A percentile compares a stretch with the other conserved stretches of the same genome.
These are phyloP conservation scores for Chloropsis cyanopogon DNA, from an alignment of 2,113 vertebrate species.

Conservation along the genomic window DNA sequence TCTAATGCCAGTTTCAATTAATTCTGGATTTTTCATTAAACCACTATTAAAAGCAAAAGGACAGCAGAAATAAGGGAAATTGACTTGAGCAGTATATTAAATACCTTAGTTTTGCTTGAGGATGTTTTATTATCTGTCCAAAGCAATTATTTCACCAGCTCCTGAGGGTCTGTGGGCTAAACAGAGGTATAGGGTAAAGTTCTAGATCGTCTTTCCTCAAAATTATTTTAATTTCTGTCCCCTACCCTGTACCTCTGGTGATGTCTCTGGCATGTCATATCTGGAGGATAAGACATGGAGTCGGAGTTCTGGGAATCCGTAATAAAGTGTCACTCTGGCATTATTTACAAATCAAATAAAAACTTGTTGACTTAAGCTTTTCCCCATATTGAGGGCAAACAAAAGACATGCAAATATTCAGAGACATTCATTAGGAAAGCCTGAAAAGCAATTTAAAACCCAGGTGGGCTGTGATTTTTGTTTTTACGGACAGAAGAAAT, in stretches of 20 bases:
- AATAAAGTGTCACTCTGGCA: background rate
- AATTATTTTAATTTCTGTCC: background rate
- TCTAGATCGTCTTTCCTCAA: background rate
- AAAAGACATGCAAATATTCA: conserved; percentile 2
- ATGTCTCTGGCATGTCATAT: background rate
- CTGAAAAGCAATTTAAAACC: conserved; percentile 33
- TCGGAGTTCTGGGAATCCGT: background rate
- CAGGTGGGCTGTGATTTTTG: background rate
- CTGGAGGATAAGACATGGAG: background rate
- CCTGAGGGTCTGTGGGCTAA: background rate
- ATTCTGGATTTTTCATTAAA: conserved; percentile 70
- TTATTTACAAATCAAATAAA: conserved; percentile 56
- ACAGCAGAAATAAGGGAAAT: conserved; percentile 50
- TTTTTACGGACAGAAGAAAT: background rate
- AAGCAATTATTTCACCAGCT: conserved; percentile 42
- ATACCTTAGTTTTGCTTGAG: conserved; percentile 48
- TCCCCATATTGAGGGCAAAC: conserved; percentile 33
- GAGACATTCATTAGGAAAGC: conserved; percentile 25
- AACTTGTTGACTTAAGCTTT: conserved; percentile 17
- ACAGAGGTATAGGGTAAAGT: background rate
- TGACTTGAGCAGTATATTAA: conserved; percentile 55
- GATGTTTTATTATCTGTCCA: conserved; percentile 54
- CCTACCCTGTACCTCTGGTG: background rate
- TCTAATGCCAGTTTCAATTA: conserved; percentile 64
- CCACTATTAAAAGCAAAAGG: conserved; percentile 62